Evolutionary conservation across 2,797 vertebrate genomes (phyloP).

Genomic region (Mormyrus hasselquistii): DNA sequence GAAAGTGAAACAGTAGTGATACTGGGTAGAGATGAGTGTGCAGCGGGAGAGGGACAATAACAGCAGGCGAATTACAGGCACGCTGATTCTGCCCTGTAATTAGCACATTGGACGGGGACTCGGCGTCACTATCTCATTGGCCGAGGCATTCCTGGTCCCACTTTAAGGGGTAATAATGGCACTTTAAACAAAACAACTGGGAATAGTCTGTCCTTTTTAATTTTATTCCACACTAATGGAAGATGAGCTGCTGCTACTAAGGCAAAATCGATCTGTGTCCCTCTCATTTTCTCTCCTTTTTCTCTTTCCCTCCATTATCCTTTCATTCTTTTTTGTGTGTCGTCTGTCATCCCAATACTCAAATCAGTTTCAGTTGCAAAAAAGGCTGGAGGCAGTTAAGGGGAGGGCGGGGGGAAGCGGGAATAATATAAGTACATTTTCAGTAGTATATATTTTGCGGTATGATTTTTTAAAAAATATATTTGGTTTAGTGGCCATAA

Average conservation of each 20-base stretch:
- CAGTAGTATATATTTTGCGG: not conserved
- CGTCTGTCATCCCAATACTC: not conserved
- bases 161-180: conserved; percentile 20
- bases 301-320: not conserved
- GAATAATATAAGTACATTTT: not conserved
- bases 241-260: conserved; percentile 13
- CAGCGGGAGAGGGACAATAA: not conserved
- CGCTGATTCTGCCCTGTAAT: not conserved
- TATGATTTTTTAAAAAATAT: not conserved
- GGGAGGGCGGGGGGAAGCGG: not conserved
- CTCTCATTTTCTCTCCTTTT: not conserved
- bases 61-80: conserved; percentile 12
- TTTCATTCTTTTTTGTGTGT: not conserved
- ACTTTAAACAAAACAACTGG: conserved; percentile 23
- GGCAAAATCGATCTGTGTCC: conserved; percentile 18
- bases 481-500: not conserved
- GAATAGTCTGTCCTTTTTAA: conserved; percentile 30
- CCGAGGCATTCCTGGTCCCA: conserved; percentile 1
- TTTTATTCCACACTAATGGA: conserved; percentile 22
- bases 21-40: not conserved
- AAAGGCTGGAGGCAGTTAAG: not conserved
- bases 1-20: not conserved
- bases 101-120: not conserved
- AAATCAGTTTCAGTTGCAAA: conserved; percentile 14
- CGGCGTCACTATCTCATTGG: not conserved